A percentile compares a stretch with the other conserved stretches of the same genome.
phyloP scores from a whole-genome alignment of 2,113 vertebrate genomes.

The Bos indicus region DNA sequence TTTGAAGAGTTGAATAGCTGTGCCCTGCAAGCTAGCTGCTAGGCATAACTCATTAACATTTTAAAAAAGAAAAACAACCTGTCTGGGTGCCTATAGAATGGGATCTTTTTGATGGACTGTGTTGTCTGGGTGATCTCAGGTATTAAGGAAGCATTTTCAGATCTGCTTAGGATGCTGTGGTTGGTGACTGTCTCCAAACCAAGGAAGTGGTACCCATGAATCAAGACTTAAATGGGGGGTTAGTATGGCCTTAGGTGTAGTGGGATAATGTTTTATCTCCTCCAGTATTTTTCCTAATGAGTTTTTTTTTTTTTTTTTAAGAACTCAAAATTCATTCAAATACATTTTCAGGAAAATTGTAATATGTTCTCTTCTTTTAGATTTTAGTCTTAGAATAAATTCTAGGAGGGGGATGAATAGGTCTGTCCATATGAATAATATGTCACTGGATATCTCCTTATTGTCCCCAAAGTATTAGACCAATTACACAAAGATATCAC shows the following conservation, averaged over 20 bases:
- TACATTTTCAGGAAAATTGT: not conserved
- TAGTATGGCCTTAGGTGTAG: not conserved
- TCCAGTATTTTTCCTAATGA: not conserved
- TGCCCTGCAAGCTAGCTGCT: not conserved
- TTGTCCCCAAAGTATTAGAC: not conserved
- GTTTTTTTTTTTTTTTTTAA: not conserved
- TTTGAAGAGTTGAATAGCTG: slow-evolving; percentile 2
- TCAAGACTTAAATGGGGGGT: not conserved
- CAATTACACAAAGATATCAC: not conserved
- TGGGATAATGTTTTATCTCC: not conserved
- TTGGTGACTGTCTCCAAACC: not conserved
- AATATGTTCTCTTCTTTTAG: not conserved
- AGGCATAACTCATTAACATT: slow-evolving; percentile 47
- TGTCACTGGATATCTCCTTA: not conserved
- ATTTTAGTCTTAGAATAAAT: slow-evolving; percentile 1
- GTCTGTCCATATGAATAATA: not conserved
- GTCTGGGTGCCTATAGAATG: not conserved
- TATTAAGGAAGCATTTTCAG: slow-evolving; percentile 15
- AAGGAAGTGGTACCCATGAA: not conserved
- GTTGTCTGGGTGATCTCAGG: slow-evolving; percentile 52
- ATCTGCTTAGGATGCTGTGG: not conserved
- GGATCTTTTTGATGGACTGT: not conserved
- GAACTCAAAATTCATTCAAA: not conserved
- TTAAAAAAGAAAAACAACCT: not conserved
- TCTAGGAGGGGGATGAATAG: not conserved